These are phyloP conservation scores for Dolichotis patagonum DNA, from an alignment of 2,113 vertebrate genomes.

Conservation along the genomic window DNA sequence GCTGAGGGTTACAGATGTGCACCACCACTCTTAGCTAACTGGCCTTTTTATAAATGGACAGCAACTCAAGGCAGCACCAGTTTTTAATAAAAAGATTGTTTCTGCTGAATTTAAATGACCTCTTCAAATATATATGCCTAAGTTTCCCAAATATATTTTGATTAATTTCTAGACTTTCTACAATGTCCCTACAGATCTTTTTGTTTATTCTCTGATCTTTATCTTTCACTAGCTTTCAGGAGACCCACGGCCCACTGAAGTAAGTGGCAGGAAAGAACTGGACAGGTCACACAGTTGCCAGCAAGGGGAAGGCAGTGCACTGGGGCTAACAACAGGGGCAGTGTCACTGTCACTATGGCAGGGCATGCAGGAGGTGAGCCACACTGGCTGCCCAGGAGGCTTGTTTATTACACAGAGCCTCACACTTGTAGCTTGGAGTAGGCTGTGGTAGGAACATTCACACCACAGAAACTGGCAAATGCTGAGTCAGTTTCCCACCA, in stretches of 20 bases:
- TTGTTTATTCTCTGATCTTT: background rate
- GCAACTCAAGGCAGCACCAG: background rate
- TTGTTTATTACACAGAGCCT: background rate
- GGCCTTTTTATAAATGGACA: background rate
- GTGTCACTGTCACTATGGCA: too few relatives aligned
- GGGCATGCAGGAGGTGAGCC: background rate
- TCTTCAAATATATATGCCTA: background rate
- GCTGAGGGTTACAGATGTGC: too few relatives aligned
- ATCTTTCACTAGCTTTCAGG: background rate
- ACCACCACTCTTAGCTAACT: too few relatives aligned
- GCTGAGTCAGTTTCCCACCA: background rate
- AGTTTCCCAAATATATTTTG: background rate
- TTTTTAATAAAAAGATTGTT: background rate
- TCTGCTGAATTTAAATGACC: background rate
- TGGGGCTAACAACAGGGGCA: background rate
- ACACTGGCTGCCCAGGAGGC: background rate
- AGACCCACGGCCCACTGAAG: background rate
- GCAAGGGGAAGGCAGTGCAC: too few relatives aligned
- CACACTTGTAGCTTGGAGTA: background rate
- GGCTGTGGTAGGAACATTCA: background rate
- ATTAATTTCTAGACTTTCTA: background rate
- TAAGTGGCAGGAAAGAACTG: background rate
- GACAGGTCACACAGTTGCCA: background rate
- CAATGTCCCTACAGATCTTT: background rate
- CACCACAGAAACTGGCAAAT: background rate